Percentiles rank a stretch among this genome's conserved stretches.
These are phyloP conservation scores for Troilus luridus DNA, from an alignment of 2,888 invertebrate species.

Conservation along the genomic window DNA sequence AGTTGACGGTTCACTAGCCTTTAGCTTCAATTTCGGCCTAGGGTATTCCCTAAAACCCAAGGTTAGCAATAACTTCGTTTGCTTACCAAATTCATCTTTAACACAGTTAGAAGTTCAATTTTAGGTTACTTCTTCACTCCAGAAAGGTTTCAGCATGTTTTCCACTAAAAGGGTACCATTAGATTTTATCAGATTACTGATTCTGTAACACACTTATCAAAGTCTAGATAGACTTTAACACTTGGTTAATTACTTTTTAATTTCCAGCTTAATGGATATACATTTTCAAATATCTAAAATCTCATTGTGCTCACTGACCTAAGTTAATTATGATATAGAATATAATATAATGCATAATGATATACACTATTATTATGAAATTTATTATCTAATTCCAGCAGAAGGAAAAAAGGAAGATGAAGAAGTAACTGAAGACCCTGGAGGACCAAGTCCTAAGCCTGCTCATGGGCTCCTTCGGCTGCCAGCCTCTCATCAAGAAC, in stretches of 20 bases:
- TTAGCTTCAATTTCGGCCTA: neutral
- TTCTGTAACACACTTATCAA: neutral
- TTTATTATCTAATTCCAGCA: neutral
- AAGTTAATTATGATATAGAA: neutral
- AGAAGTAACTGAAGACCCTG: constrained; percentile 63
- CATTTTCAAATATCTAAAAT: neutral
- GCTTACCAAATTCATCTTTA: neutral
- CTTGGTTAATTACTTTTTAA: neutral
- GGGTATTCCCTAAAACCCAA: neutral
- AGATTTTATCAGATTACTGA: neutral
- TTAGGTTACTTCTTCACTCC: neutral
- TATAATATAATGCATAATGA: neutral
- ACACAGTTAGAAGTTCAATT: neutral
- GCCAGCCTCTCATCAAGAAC: constrained; percentile 39
- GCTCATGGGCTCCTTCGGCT: constrained; percentile 53
- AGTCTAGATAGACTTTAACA: neutral
- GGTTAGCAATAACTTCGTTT: neutral
- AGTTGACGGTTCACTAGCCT: neutral
- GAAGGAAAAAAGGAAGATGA: constrained; percentile 63
- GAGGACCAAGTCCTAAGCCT: constrained; percentile 45
- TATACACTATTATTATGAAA: neutral
- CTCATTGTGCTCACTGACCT: neutral
- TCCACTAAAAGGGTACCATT: neutral
- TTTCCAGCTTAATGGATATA: neutral
- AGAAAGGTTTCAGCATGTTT: neutral